These are phyloP conservation scores for Camptogramma bilineatum DNA, from an alignment of 2,888 invertebrate genomes.

Conservation along the genomic window DNA sequence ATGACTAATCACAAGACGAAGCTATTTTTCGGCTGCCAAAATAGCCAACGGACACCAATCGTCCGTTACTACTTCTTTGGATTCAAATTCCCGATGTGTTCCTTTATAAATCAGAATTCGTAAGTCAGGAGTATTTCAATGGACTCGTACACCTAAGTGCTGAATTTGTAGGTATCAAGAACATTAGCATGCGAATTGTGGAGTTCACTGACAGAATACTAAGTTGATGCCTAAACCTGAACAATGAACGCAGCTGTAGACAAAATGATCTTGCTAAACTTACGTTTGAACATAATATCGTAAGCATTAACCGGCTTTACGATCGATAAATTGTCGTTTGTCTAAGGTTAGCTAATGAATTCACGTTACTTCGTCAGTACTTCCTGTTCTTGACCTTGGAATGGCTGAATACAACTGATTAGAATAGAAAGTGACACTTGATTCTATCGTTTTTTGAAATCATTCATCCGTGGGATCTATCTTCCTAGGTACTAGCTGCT, in stretches of 20 bases:
- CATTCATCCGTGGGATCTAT: conserved; percentile 18
- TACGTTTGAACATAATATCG: background rate
- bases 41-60: background rate
- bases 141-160: background rate
- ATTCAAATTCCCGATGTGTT: background rate
- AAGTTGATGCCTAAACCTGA: conserved; percentile 15
- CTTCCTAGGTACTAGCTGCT: background rate
- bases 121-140: background rate
- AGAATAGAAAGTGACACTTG: conserved; percentile 23
- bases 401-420: conserved; percentile 9
- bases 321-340: background rate
- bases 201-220: conserved; percentile 24
- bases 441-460: conserved; percentile 15
- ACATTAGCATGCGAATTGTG: conserved; percentile 12
- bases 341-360: conserved; percentile 8
- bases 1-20: too few relatives aligned
- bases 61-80: background rate
- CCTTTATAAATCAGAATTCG: conserved; percentile 1
- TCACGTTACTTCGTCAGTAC: conserved; percentile 15
- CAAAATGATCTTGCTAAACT: conserved; percentile 5
- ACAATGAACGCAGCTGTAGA: conserved; percentile 25
- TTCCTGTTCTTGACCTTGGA: conserved; percentile 30
- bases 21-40: too few relatives aligned
- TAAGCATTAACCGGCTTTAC: background rate
- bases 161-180: background rate